Conservation (phyloP, 2,888 invertebrate species). For the Rhopalosiphum nymphaeae region DNA sequence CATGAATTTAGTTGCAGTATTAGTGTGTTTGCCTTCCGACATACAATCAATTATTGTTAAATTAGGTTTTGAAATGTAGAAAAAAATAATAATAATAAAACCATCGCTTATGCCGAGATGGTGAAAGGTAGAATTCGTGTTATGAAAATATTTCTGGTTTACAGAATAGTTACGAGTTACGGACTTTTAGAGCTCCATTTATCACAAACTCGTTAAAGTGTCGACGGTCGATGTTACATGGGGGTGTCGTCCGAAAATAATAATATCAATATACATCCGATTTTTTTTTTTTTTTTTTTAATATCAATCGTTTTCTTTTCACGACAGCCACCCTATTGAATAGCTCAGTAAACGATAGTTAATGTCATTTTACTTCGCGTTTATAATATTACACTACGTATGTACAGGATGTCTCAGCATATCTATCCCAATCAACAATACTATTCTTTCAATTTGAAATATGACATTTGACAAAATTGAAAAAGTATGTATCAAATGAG, state of each 20-base stretch:
- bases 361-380: neutral
- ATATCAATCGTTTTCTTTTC: slow-evolving; percentile 15
- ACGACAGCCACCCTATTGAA: neutral
- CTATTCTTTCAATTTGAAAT: neutral
- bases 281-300: neutral
- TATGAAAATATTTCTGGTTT: neutral
- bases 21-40: neutral
- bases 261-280: neutral
- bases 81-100: neutral
- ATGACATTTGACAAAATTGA: neutral
- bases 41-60: neutral
- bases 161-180: neutral
- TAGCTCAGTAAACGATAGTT: neutral
- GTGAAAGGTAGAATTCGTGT: neutral
- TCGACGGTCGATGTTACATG: neutral
- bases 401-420: neutral
- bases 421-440: neutral
- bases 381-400: neutral
- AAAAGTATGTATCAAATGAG: neutral
- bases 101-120: neutral
- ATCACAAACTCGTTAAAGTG: slow-evolving; percentile 38
- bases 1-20: neutral
- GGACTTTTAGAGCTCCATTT: slow-evolving; percentile 1
- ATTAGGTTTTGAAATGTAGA: neutral
- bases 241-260: neutral